phyloP scores from a whole-genome alignment of 2,113 vertebrate species.

The Cariama cristata region DNA sequence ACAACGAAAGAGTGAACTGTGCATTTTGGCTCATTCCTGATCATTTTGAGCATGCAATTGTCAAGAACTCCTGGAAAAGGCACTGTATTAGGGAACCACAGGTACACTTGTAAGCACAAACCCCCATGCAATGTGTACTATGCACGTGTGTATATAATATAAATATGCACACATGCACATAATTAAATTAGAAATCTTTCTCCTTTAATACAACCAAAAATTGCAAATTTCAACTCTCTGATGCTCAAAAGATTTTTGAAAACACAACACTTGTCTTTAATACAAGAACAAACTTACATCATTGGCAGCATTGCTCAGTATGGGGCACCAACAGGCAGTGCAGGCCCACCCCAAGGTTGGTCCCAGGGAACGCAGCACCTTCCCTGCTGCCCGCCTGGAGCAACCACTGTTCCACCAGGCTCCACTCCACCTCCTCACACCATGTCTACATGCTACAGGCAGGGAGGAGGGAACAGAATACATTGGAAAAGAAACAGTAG shows the following conservation, averaged over 20 bases:
- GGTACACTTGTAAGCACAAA: neutral
- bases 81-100: neutral
- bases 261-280: neutral
- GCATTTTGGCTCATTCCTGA: constrained; percentile 19
- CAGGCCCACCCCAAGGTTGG: neutral
- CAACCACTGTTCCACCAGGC: neutral
- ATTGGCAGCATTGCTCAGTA: neutral
- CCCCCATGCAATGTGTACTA: constrained; percentile 23
- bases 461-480: neutral
- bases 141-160: neutral
- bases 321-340: neutral
- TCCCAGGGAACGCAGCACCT: neutral
- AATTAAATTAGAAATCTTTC: neutral
- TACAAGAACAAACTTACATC: neutral
- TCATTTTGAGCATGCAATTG: constrained; percentile 22
- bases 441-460: neutral
- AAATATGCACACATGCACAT: constrained; percentile 14
- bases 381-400: neutral
- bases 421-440: neutral
- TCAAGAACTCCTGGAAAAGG: constrained; percentile 11
- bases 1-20: neutral
- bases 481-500: neutral
- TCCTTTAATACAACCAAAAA: neutral
- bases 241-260: neutral
- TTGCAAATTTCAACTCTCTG: neutral